These are phyloP conservation scores for Thripadectes ignobilis DNA, from an alignment of 2,797 vertebrate genomes.

Conservation along the genomic window DNA sequence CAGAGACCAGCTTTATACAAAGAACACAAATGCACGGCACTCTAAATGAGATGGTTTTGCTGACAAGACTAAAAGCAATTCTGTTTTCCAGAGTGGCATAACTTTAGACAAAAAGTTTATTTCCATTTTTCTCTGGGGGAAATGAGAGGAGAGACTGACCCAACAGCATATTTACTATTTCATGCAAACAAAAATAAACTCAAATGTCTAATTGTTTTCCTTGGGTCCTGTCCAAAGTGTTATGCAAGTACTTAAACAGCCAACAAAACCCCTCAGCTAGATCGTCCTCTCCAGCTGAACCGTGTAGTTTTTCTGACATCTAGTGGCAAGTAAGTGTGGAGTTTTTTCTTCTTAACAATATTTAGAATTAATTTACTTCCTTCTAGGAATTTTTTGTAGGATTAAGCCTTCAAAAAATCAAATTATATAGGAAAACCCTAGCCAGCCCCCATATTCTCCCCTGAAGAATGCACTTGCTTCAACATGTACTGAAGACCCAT, in stretches of 20 bases:
- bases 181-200: constrained; percentile 53
- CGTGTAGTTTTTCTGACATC: constrained; percentile 68
- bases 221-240: constrained; percentile 33
- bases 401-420: neutral
- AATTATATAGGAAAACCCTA: neutral
- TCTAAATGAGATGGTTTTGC: neutral
- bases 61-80: neutral
- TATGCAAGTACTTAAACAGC: neutral
- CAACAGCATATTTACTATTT: constrained; percentile 39
- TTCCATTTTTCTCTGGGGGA: neutral
- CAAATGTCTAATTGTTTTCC: constrained; percentile 17
- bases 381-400: neutral
- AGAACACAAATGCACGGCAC: neutral
- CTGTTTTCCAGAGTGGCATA: neutral
- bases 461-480: neutral
- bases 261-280: neutral
- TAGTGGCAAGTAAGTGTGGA: constrained; percentile 40
- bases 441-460: neutral
- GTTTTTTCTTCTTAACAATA: neutral
- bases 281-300: neutral
- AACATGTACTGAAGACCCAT: neutral
- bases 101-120: constrained; percentile 1
- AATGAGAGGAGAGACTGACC: neutral
- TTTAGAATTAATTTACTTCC: neutral
- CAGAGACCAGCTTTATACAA: neutral